phyloP scores from a whole-genome alignment of 2,888 invertebrate genomes.

The Lithophane ornitopus region DNA sequence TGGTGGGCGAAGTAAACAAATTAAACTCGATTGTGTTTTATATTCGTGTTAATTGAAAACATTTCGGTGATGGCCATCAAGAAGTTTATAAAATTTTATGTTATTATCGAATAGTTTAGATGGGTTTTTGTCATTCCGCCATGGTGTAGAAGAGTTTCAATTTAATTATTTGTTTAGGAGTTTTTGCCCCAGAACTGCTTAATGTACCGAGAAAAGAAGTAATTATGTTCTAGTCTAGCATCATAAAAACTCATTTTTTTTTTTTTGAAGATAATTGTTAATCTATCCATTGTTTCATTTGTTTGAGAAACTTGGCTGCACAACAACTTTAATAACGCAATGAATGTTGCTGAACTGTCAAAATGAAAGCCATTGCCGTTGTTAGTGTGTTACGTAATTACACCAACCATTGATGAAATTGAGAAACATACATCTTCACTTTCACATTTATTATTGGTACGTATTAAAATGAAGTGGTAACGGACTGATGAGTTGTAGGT shows the following conservation, averaged over 20 bases:
- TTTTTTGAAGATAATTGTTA: not conserved
- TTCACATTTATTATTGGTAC: not conserved
- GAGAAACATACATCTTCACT: not conserved
- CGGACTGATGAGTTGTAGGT: too few species aligned
- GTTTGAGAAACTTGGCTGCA: too few species aligned
- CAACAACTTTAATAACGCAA: too few species aligned
- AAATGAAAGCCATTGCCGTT: not conserved
- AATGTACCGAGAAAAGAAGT: not conserved
- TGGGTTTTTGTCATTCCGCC: slow-evolving; percentile 11
- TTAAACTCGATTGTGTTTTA: slow-evolving; percentile 65
- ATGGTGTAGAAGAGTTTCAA: not conserved
- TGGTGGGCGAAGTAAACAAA: slow-evolving; percentile 66
- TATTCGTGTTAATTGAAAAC: slow-evolving; percentile 66
- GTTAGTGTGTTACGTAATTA: not conserved
- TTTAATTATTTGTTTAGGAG: slow-evolving; percentile 23
- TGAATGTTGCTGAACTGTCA: not conserved
- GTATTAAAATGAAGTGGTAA: not conserved
- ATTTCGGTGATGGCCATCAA: slow-evolving; percentile 43
- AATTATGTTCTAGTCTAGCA: too few species aligned
- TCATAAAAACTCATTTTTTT: too few species aligned
- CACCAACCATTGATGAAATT: not conserved
- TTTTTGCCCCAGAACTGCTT: not conserved
- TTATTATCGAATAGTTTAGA: slow-evolving; percentile 54
- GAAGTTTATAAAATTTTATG: slow-evolving; percentile 54
- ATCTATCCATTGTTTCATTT: not conserved